Base-by-base conservation (phyloP, 1,140 invertebrate species). In the Episyrphus balteatus region DNA sequence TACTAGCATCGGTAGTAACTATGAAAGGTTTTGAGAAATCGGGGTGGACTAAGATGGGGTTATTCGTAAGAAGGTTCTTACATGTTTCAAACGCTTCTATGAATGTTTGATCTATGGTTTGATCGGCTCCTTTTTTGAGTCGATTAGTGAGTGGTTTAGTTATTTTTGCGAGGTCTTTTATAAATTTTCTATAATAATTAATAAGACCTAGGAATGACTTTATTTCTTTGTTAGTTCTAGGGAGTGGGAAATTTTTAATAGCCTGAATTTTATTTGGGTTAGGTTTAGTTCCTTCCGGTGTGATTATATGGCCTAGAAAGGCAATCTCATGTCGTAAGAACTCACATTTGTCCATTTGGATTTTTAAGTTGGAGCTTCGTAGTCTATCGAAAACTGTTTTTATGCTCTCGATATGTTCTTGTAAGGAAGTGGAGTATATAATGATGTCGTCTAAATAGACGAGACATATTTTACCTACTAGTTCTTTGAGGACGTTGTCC, bases 301-400 rank as follows among this genome's bases (percentile, higher is more conserved):
- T 55, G 17, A 74, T 60, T 2, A 60, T 41, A 47, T 65, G 58
- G 34, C 60, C 57, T 42, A 63, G 44, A 53, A 61, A 66, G 8
- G 31, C 34, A 14, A 59, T 49, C 57, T 59, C 59, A 31, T 43
- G 47, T 36, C 33, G 34, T 8, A 62, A 44, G 40, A 64, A 61
- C 37, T 46, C 30, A 31, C 50, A 61, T 48, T 62, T 62, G 46
- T 48, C 39, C 11, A 47, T 33, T 26, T 58, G 41, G 21, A 57
- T 12, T 42, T 53, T 53, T 51, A 56, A 47, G 39, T 56, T 54
- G 12, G 31, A 13, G 44, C 50, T 18, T 32, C 42, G n/a, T 13
- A 75, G 47, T 49, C 53, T 51, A 9, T 61, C 30, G 42, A 73
- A 70, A 7, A 73, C 58, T 48, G 59, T 49, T 47, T 42, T 49